A percentile compares a stretch with the other conserved stretches of the same genome.
phyloP scores from a whole-genome alignment of 92 coral and sea anemone species.

The Hydrozoanthus gracilis region DNA sequence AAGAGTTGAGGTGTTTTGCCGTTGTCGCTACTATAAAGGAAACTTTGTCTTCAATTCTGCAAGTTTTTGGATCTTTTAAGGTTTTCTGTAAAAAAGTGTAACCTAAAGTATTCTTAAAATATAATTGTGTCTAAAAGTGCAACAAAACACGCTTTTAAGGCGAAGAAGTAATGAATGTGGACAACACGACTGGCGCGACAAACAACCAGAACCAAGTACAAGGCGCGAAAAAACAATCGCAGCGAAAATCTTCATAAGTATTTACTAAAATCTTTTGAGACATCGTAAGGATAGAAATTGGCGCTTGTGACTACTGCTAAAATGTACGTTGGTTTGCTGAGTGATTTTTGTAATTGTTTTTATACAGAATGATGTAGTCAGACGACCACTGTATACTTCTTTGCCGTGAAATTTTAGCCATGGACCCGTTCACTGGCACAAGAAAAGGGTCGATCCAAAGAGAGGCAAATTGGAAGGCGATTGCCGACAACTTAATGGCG shows the following conservation, averaged over 20 bases:
- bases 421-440: conserved; percentile 68
- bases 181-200: background rate
- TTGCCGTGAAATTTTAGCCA: conserved; percentile 56
- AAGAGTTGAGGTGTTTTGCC: conserved; percentile 14
- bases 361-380: conserved; percentile 53
- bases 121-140: conserved; percentile 6
- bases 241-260: conserved; percentile 2
- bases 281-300: conserved; percentile 14
- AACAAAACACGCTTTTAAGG: background rate
- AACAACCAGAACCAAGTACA: conserved; percentile 7
- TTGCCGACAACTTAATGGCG: conserved; percentile 44
- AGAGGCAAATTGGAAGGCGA: conserved; percentile 63
- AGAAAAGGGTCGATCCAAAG: conserved; percentile 60
- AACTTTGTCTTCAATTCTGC: background rate
- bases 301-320: conserved; percentile 19
- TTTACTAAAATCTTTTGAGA: conserved; percentile 2
- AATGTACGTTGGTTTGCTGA: conserved; percentile 3
- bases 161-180: conserved; percentile 1
- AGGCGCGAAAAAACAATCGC: background rate
- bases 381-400: conserved; percentile 57
- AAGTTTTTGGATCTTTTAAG: background rate
- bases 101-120: background rate
- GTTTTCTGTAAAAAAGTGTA: background rate
- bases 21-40: conserved; percentile 22
- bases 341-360: conserved; percentile 33